Conservation (phyloP, 2,797 vertebrate species). For the Tapirus indicus region DNA sequence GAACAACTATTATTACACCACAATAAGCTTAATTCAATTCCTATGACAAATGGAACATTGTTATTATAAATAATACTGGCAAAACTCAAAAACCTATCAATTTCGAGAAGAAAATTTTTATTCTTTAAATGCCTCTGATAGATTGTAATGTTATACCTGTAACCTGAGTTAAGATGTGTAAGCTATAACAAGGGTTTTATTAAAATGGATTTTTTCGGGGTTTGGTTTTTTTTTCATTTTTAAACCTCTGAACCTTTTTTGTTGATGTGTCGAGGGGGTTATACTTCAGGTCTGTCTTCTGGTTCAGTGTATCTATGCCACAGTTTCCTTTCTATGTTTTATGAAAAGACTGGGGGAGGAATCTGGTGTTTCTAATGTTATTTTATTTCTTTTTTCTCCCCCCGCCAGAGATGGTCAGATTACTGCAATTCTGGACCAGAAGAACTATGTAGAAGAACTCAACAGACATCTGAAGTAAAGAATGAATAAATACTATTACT, state of each 20-base stretch:
- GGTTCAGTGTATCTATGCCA: not conserved
- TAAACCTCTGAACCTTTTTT: not conserved
- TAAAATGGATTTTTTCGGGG: not conserved
- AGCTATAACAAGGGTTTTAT: not conserved
- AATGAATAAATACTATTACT: constrained; percentile 27
- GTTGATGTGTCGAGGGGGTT: not conserved
- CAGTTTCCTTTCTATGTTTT: not conserved
- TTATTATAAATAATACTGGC: not conserved
- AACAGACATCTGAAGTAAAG: constrained; percentile 98
- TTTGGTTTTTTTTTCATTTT: not conserved
- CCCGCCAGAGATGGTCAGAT: constrained; percentile 95
- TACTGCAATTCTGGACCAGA: constrained; percentile 99
- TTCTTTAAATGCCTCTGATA: not conserved
- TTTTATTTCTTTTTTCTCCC: not conserved
- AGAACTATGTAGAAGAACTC: constrained; percentile 99
- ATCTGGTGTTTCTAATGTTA: constrained; percentile 14
- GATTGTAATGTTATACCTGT: not conserved
- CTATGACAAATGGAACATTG: constrained; percentile 29
- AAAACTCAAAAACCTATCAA: not conserved
- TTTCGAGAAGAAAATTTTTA: constrained; percentile 13
- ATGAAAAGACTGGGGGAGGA: not conserved
- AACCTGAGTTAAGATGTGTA: not conserved
- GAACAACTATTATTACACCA: not conserved
- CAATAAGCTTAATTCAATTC: not conserved
- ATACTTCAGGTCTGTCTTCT: not conserved